These are phyloP conservation scores for Exaiptasia diaphana DNA, from an alignment of 64 coral and sea anemone genomes.

Conservation along the genomic window DNA sequence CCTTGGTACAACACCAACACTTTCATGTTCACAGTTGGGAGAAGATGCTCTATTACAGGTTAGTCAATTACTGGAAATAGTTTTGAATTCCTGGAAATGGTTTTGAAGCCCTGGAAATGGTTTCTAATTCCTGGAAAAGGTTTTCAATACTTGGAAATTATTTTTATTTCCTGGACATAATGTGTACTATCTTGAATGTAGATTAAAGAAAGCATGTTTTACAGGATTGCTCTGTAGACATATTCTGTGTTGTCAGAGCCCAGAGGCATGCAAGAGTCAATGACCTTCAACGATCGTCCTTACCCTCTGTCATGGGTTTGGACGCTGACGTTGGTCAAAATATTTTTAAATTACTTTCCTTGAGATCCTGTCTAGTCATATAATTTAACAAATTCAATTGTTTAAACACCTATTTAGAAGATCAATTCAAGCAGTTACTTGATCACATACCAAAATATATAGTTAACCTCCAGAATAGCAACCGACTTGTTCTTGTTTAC, in stretches of 20 bases:
- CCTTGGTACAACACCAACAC: constrained; percentile 89
- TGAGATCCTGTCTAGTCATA: too few relatives aligned
- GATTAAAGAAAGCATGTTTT: too few relatives aligned
- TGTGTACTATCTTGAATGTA: too few relatives aligned
- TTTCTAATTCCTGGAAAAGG: not conserved
- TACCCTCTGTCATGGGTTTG: not conserved
- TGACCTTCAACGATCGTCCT: constrained; percentile 9
- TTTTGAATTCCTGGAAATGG: not conserved
- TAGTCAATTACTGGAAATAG: too few relatives aligned
- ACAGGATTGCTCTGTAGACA: constrained; percentile 13
- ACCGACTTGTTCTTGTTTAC: too few relatives aligned
- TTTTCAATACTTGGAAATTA: not conserved
- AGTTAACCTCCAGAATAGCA: too few relatives aligned
- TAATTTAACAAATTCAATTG: too few relatives aligned
- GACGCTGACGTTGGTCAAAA: not conserved
- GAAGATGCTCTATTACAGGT: constrained; percentile 95
- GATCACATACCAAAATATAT: too few relatives aligned
- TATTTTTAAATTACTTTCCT: too few relatives aligned
- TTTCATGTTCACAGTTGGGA: constrained; percentile 93
- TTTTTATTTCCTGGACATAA: too few relatives aligned
- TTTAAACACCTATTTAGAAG: too few relatives aligned
- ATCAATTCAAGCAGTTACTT: too few relatives aligned
- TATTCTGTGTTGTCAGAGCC: not conserved
- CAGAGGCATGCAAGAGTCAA: not conserved
- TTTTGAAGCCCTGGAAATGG: not conserved